Conservation (phyloP, 2,888 invertebrate species). For the Drosophila leonis region DNA sequence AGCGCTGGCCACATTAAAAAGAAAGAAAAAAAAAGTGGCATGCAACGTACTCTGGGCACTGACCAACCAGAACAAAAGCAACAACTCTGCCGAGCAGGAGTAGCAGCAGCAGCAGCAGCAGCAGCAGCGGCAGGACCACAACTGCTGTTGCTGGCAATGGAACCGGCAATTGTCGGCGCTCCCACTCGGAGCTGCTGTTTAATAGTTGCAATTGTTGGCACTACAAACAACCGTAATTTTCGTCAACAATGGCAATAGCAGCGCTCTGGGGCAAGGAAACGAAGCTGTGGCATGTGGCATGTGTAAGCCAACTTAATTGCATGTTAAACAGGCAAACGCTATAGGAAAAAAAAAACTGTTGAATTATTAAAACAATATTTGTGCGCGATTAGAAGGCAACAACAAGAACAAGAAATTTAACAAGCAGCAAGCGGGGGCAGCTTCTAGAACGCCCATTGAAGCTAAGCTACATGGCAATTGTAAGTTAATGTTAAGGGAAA, state of each 20-base stretch:
- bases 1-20: constrained; percentile 23
- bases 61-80: constrained; percentile 33
- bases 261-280: constrained; percentile 7
- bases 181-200: constrained; percentile 31
- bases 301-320: constrained; percentile 66
- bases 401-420: background rate
- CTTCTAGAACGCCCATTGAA: background rate
- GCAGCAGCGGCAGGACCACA: constrained; percentile 12
- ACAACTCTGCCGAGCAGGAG: background rate
- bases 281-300: constrained; percentile 32
- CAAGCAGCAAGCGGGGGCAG: background rate
- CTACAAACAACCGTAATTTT: constrained; percentile 70
- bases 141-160: constrained; percentile 33
- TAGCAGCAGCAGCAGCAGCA: background rate
- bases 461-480: constrained; percentile 1
- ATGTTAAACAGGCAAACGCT: constrained; percentile 59
- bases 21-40: constrained; percentile 7
- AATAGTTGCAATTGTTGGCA: constrained; percentile 70
- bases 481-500: background rate
- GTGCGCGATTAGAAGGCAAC: constrained; percentile 50
- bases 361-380: constrained; percentile 77
- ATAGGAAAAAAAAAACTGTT: constrained; percentile 48
- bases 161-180: constrained; percentile 53
- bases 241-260: constrained; percentile 48
- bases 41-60: constrained; percentile 16